phyloP scores from a whole-genome alignment of 2,113 vertebrate genomes.

The Accipiter cooperii region DNA sequence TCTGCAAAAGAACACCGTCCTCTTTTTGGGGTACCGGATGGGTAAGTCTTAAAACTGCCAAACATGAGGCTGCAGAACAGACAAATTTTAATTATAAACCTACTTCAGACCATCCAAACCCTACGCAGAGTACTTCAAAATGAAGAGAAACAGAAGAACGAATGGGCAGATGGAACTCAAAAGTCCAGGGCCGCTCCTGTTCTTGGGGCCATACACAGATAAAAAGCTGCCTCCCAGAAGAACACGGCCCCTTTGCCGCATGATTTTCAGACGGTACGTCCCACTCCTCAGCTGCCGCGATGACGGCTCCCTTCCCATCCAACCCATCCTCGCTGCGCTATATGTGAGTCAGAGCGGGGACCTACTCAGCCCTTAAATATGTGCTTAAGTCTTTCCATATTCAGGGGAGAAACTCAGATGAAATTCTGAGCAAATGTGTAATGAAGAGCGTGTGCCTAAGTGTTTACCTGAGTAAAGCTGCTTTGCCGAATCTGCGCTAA shows the following conservation, averaged over 20 bases:
- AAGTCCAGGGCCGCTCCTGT: neutral
- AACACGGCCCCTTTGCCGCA: neutral
- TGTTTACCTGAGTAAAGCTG: conserved; percentile 38
- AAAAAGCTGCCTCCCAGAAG: neutral
- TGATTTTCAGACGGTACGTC: neutral
- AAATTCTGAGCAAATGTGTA: neutral
- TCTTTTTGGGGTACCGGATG: neutral
- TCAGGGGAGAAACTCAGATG: neutral
- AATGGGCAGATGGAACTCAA: neutral
- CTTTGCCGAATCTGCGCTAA: neutral
- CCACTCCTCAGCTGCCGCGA: accelerated
- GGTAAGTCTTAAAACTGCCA: neutral
- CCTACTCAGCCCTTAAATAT: neutral
- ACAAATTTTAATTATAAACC: neutral
- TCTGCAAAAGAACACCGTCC: neutral
- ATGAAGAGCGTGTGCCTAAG: neutral
- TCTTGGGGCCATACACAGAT: neutral
- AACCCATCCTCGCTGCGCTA: neutral
- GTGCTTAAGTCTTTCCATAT: conserved; percentile 14
- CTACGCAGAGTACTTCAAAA: neutral
- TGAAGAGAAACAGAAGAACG: neutral
- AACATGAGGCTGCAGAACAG: neutral
- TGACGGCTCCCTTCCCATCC: conserved; percentile 1
- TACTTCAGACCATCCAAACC: neutral
- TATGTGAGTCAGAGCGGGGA: neutral